Evolutionary conservation across 2,888 invertebrate genomes (phyloP), one percentile per base, ranked within the genome.

Genomic region (Xestia sexstrigata): DNA sequence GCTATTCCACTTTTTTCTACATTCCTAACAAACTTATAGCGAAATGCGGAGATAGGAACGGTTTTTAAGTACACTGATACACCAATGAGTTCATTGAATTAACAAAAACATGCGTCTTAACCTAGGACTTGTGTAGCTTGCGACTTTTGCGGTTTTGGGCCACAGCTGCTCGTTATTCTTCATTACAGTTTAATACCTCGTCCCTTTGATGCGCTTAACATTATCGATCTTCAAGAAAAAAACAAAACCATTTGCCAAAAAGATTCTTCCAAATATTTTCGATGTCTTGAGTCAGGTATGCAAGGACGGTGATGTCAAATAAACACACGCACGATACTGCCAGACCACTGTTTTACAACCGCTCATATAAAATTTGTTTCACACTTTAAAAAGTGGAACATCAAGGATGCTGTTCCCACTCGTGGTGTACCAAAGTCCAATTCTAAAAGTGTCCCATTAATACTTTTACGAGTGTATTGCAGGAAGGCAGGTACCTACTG

Each of bases 181-280:
- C 86, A 88, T 85, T 74, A 77, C 70, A 71, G 74, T 76, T 86
- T 85, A 85, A 87, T 85, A 82, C 84, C 60, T 72, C 74, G 86
- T 88, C 87, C 90, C 89, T 91, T 91, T 91, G 87, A 91, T 90
- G 89, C 87, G 87, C 70, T 88, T 85, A 79, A 87, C 83, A 88
- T 87, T 87, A 87, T 88, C 82, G 88, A 87, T 88, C 79, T 87
- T 84, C 78, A 86, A 78, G 84, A 89, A 89, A 92, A 82, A 92
- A 92, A 91, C 90, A 91, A 85, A 82, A 82, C 77, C 86, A 88
- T 89, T 91, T 93, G 92, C 92, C 92, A 92, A 91, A 92, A 90
- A 89, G 81, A 87, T 87, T 90, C 87, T 84, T 85, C 81, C 85
- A 89, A 91, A 91, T 88, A 90, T 90, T 91, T 90, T 87, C 82